Evolutionary conservation across 1,140 invertebrate genomes (phyloP).

Genomic region (Euwallacea fornicatus): DNA sequence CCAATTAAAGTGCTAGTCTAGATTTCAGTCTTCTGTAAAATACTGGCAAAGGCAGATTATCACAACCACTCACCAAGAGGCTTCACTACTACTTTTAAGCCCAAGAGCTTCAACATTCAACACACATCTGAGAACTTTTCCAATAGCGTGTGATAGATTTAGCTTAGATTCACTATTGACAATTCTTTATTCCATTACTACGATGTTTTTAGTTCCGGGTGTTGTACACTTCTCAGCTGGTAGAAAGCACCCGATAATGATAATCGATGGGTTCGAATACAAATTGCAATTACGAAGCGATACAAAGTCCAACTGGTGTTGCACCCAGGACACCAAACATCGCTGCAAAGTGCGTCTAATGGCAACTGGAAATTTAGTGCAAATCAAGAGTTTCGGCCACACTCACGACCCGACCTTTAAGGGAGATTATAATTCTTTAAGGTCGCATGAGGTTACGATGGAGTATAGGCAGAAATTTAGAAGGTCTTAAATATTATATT

Average conservation of each 20-base stretch:
- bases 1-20: conserved; percentile 10
- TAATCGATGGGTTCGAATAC: conserved; percentile 38
- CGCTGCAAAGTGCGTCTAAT: conserved; percentile 41
- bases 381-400: conserved; percentile 36
- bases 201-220: conserved; percentile 27
- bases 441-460: conserved; percentile 11
- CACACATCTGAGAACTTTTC: conserved; percentile 11
- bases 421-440: conserved; percentile 18
- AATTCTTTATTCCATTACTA: background rate
- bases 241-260: conserved; percentile 39
- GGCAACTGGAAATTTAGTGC: conserved; percentile 30
- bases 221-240: conserved; percentile 33
- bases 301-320: conserved; percentile 37
- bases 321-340: conserved; percentile 26
- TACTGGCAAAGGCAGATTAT: background rate
- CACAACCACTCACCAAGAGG: conserved; percentile 11
- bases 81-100: background rate
- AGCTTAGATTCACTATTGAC: too few species aligned
- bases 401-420: conserved; percentile 39
- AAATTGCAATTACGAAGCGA: conserved; percentile 28
- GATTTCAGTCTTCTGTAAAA: conserved; percentile 18
- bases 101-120: conserved; percentile 10
- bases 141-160: background rate
- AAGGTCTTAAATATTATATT: background rate
- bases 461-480: conserved; percentile 23